Base-by-base conservation (phyloP, 2,797 vertebrate genomes). In the Falco naumanni region DNA sequence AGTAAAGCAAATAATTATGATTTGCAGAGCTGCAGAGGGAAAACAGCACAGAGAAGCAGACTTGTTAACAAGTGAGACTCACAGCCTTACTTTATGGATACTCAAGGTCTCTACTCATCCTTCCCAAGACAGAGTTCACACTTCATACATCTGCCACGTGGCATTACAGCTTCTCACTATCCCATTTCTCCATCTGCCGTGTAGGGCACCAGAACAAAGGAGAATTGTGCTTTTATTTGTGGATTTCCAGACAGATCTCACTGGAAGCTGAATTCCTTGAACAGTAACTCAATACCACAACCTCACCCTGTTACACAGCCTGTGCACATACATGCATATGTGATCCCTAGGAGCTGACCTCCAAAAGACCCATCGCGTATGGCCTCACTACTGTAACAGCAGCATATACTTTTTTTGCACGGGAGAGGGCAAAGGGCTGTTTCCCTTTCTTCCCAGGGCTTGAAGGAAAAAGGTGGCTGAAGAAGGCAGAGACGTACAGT, bases 401-500 rank as follows among this genome's bases (percentile, higher is more conserved):
- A 65, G 48, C 1, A 0, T 18, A 9, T 14, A 66, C 72, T 56
- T 43, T 74, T 48, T 39, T 24, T 29, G 31, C 0, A 0, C 15
- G 25, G 54, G 20, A 83, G 56, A 74, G 37, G 29, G 16, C 8
- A 82, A 89, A 93, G 59, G 65, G 28, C 68, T 75, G 28, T 64
- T 91, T 80, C 84, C 19, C 21, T 82, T 76, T 76, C 34, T 53
- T 94, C 48, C 50, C 16, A 56, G 50, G 41, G 72, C 43, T 43
- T 87, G n/a, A 60, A 87, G 50, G 74, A n/a, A 74, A 85, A 93
- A 95, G 64, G 18, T 28, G 95, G 68, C 43, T 56, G n/a, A 81
- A 86, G 68, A 75, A 57, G 70, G 31, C 22, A 87, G n/a, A 56
- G 65, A 98, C 99, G 97, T 98, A 99, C 99, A 96, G 97, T 99